A percentile compares a stretch with the other conserved stretches of the same genome.
Evolutionary conservation across 2,113 vertebrate genomes (phyloP).

Genomic region (Marmota monax): DNA sequence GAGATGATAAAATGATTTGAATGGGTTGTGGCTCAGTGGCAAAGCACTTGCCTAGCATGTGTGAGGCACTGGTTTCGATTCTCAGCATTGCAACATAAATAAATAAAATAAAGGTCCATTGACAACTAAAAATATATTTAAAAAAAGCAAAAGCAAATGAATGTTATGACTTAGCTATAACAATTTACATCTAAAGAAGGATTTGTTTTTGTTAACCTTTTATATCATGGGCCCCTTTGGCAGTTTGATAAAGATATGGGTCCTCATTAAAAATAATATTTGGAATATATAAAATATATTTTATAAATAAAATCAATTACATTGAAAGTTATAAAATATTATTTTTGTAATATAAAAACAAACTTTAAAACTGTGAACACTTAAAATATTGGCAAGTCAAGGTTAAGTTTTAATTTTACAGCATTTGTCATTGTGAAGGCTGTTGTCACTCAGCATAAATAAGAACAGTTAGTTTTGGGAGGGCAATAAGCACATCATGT

Average conservation of each 20-base stretch:
- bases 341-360: not conserved
- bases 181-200: not conserved
- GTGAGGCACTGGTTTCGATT: too few relatives aligned
- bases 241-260: not conserved
- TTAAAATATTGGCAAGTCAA: not conserved
- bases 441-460: not conserved
- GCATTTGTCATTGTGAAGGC: not conserved
- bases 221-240: not conserved
- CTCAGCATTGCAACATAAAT: too few relatives aligned
- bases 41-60: too few relatives aligned
- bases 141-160: constrained; percentile 2
- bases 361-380: not conserved
- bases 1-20: not conserved
- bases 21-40: not conserved
- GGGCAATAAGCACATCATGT: not conserved
- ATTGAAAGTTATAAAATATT: not conserved
- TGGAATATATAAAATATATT: constrained; percentile 2
- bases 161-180: not conserved
- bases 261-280: constrained; percentile 18
- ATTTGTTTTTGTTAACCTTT: not conserved
- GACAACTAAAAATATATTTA: too few relatives aligned
- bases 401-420: constrained; percentile 46
- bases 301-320: constrained; percentile 30
- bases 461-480: not conserved
- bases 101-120: too few relatives aligned